Evolutionary conservation across 1,140 invertebrate species (phyloP), one percentile per base, ranked within the genome.

Genomic region (Stegodyphus dumicola): DNA sequence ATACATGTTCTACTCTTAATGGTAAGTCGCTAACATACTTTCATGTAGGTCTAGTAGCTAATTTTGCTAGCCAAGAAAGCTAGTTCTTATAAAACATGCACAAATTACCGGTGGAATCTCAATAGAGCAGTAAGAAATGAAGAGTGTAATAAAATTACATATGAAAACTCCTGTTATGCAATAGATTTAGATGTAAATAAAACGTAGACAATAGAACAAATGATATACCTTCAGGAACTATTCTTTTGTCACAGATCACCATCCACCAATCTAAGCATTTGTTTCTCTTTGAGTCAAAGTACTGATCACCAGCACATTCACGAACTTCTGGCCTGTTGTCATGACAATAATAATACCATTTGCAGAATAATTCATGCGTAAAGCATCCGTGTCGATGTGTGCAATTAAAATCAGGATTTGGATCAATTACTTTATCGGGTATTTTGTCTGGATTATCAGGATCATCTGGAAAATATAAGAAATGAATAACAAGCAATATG

Each of bases 181-280:
- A 11, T 2, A 60, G 1, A 2, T 60, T 15, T 60, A 15, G 15
- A 60, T 60, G 15, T 9, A 69, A 69, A 69, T 69, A 18, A 69
- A 69, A 69, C 7, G 2, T 13, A 69, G 2, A 17, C 5, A 69
- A 33, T 17, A 4, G n/a, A 51, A 33, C 33, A 33, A 33, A 33
- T 33, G 33, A 33, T 33, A 33, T 69, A 77, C 73, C 60, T 11
- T 76, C 81, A 48, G 81, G 73, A 0, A 67, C 17, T 48, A 64
- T 86, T 65, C 84, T 77, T 48, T 86, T 73, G 52, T 86, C 75
- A 17, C 84, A 86, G 11, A 86, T 51, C 3, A 78, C 84, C 84
- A 86, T 86, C 84, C 84, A 86, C 84, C 84, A 86, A n/a, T 86
- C 84, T n/a, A 86, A 53, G 51, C 84, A 86, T 53, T 86, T 86